Evolutionary conservation across 2,888 invertebrate species (phyloP).

Genomic region (Steinernema carpocapsae): DNA sequence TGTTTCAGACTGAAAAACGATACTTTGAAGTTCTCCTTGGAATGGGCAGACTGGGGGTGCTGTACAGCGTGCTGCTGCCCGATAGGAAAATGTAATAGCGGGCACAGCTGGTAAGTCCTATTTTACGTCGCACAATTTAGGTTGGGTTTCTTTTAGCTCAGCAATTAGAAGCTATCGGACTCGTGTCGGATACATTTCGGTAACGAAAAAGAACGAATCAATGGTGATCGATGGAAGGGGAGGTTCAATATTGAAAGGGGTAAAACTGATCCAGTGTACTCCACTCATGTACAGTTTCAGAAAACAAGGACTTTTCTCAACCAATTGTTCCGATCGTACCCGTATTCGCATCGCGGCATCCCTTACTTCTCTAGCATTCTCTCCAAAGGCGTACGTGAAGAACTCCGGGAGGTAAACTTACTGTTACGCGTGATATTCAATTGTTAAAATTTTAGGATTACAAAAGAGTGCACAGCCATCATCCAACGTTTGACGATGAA

Average conservation of each 20-base stretch:
- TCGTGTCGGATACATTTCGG: constrained; percentile 6
- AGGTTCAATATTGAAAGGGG: too few relatives aligned
- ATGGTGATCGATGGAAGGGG: background rate
- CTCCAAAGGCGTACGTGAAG: background rate
- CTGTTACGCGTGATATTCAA: too few relatives aligned
- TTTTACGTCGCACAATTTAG: too few relatives aligned
- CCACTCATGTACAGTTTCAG: background rate
- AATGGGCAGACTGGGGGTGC: background rate
- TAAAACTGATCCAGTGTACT: too few relatives aligned
- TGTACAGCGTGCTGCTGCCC: constrained; percentile 18
- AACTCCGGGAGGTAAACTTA: background rate
- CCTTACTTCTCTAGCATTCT: background rate
- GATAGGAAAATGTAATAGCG: background rate
- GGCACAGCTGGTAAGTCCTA: background rate
- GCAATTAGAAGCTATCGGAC: background rate
- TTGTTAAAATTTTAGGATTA: too few relatives aligned
- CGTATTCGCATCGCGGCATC: background rate
- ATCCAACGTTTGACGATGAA: too few relatives aligned
- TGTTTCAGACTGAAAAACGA: background rate
- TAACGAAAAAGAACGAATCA: background rate
- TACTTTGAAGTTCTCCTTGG: background rate
- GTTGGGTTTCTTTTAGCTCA: too few relatives aligned
- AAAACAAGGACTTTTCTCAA: background rate
- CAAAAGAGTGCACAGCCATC: too few relatives aligned
- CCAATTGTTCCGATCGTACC: background rate